These are phyloP conservation scores for Oncopeltus fasciatus DNA, from an alignment of 1,140 invertebrate genomes.

Conservation along the genomic window DNA sequence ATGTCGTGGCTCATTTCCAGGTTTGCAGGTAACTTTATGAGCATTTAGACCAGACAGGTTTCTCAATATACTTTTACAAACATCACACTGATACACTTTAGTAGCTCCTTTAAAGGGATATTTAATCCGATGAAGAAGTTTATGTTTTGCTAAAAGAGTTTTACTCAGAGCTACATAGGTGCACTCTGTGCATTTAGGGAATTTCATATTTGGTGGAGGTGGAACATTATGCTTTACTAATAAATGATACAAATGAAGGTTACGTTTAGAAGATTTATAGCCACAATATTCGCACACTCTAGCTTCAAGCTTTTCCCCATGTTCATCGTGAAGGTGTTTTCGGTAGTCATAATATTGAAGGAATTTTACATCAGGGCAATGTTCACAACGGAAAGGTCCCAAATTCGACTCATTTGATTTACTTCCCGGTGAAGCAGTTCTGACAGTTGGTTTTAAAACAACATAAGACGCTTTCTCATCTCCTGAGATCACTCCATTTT, in stretches of 20 bases:
- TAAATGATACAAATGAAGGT: constrained; percentile 62
- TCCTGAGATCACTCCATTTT: constrained; percentile 26
- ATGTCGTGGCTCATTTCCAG: constrained; percentile 26
- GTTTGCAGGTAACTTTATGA: constrained; percentile 15
- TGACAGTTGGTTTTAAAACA: constrained; percentile 35
- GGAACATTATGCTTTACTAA: constrained; percentile 63
- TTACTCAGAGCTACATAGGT: constrained; percentile 56
- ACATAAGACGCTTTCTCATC: constrained; percentile 37
- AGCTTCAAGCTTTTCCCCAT: constrained; percentile 62
- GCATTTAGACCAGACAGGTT: constrained; percentile 15
- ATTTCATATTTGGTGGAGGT: constrained; percentile 52
- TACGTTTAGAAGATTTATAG: constrained; percentile 54
- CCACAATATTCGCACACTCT: constrained; percentile 74
- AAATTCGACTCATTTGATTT: constrained; percentile 16
- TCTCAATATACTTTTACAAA: constrained; percentile 37
- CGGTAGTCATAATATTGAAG: constrained; percentile 60
- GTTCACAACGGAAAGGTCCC: constrained; percentile 52
- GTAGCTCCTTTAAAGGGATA: not conserved
- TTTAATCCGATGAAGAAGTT: constrained; percentile 24
- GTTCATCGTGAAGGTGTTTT: constrained; percentile 64
- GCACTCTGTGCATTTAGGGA: constrained; percentile 60
- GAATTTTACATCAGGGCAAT: constrained; percentile 51
- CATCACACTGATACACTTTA: constrained; percentile 29
- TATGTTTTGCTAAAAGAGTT: constrained; percentile 46
- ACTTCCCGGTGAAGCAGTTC: not conserved